phyloP scores from a whole-genome alignment of 2,888 invertebrate species.

The Dendrolimus houi region DNA sequence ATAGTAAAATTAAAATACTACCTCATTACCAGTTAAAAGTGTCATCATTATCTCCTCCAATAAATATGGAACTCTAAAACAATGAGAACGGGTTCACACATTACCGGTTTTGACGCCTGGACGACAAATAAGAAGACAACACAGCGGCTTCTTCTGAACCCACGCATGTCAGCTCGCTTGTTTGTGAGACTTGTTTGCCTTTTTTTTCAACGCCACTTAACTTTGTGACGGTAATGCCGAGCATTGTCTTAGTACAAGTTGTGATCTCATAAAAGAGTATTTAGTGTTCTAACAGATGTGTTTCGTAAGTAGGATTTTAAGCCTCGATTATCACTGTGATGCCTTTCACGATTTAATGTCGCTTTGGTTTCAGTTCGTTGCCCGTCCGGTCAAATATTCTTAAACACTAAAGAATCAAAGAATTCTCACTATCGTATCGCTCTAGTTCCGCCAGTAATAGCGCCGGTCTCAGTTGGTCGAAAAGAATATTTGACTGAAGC shows the following conservation, averaged over 20 bases:
- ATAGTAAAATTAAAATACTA: too few relatives aligned
- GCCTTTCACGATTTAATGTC: too few relatives aligned
- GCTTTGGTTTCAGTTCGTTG: too few relatives aligned
- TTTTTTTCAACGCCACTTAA: neutral
- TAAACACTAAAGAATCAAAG: too few relatives aligned
- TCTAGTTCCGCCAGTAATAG: too few relatives aligned
- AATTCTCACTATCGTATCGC: too few relatives aligned
- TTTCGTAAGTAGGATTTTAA: too few relatives aligned
- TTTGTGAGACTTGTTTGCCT: neutral
- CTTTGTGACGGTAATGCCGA: neutral
- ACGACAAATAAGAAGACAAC: constrained; percentile 29
- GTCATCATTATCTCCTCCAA: neutral
- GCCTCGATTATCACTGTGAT: too few relatives aligned
- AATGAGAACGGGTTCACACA: constrained; percentile 4
- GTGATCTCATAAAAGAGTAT: neutral
- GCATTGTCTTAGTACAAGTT: neutral
- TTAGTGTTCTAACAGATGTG: too few relatives aligned
- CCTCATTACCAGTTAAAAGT: neutral
- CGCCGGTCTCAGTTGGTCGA: too few relatives aligned
- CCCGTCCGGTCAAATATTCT: too few relatives aligned
- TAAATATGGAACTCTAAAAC: constrained; percentile 4
- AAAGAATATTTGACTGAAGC: too few relatives aligned
- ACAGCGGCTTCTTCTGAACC: constrained; percentile 45
- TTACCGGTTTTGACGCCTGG: constrained; percentile 23
- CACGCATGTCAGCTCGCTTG: constrained; percentile 24